Base-by-base conservation (phyloP, 2,888 invertebrate genomes). In the Neoitamus cyanurus region DNA sequence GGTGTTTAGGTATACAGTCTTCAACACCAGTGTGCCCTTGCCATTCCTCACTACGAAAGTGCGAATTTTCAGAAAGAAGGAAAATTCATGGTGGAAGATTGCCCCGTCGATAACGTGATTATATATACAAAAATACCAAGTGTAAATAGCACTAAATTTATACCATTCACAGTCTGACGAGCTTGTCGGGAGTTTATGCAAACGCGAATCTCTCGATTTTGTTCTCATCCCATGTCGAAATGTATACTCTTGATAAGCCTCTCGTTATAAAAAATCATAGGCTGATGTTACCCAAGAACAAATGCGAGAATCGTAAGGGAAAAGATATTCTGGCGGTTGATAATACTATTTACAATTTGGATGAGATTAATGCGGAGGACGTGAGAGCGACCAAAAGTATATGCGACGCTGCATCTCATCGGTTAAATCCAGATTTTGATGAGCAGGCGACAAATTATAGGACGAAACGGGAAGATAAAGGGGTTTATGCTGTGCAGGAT, bases 1-100 rank as follows among this genome's bases (percentile, higher is more conserved):
- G 84, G 73, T 84, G 80, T 86, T 82, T 87, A 88, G 88, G 87
- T 89, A 89, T 85, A 87, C 89, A 78, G 88, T 88, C n/a, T 89
- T 87, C 86, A 89, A 89, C 86, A 88, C 89, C 86, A 89, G 87
- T 87, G 87, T 86, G 87, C 89, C 89, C 70, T 87, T 88, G 87
- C 89, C 88, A 36, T 89, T 88, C 87, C 87, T 90, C 84, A 86
- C 88, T 34, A 89, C 88, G 9, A 88, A 88, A 31, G 83, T 90
- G 3, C 86, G 87, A 75, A 88, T 90, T 70, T 90, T 88, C 86
- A 88, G 88, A 73, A 90, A 89, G 77, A 87, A 88, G 1, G 87
- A 86, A 58, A 88, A 87, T 70, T 87, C 87, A 3, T 90, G 90
- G 90, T 89, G 88, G 89, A 88, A 87, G 83, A 89, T 89, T 87